These are phyloP conservation scores for Nannobrachium achirus DNA, from an alignment of 2,113 vertebrate species.

Conservation along the genomic window DNA sequence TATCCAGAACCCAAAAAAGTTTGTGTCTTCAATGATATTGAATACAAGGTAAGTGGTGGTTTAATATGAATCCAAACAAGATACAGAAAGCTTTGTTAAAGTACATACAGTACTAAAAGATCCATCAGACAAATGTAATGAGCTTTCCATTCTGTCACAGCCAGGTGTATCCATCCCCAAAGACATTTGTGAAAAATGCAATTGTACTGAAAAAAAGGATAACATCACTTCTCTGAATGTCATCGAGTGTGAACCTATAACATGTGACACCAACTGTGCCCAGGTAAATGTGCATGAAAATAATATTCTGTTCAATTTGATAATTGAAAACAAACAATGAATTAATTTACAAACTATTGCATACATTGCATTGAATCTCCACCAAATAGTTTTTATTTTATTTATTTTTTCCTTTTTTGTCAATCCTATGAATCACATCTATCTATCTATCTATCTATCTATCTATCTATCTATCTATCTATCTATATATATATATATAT, in stretches of 20 bases:
- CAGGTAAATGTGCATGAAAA: slow-evolving; percentile 44
- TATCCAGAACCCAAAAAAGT: slow-evolving; percentile 68
- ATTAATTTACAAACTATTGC: too few relatives aligned
- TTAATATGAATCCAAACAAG: background rate
- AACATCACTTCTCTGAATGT: slow-evolving; percentile 24
- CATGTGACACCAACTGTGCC: slow-evolving; percentile 65
- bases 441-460: too few relatives aligned
- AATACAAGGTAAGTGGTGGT: slow-evolving; percentile 77
- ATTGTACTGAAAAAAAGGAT: slow-evolving; percentile 67
- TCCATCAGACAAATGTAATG: background rate
- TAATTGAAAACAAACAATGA: too few relatives aligned
- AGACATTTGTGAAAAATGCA: slow-evolving; percentile 63
- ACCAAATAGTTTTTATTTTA: too few relatives aligned
- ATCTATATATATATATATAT: too few relatives aligned
- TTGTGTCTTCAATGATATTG: slow-evolving; percentile 75
- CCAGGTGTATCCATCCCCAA: slow-evolving; percentile 63
- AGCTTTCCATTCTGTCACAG: slow-evolving; percentile 56
- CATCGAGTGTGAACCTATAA: slow-evolving; percentile 39
- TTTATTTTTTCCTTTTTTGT: too few relatives aligned
- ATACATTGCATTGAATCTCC: too few relatives aligned
- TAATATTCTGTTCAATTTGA: background rate
- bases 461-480: too few relatives aligned
- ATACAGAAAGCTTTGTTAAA: background rate
- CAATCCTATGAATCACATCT: too few relatives aligned
- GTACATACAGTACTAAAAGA: background rate